These are phyloP conservation scores for Pipra filicauda DNA, from an alignment of 2,113 vertebrate genomes.

Conservation along the genomic window DNA sequence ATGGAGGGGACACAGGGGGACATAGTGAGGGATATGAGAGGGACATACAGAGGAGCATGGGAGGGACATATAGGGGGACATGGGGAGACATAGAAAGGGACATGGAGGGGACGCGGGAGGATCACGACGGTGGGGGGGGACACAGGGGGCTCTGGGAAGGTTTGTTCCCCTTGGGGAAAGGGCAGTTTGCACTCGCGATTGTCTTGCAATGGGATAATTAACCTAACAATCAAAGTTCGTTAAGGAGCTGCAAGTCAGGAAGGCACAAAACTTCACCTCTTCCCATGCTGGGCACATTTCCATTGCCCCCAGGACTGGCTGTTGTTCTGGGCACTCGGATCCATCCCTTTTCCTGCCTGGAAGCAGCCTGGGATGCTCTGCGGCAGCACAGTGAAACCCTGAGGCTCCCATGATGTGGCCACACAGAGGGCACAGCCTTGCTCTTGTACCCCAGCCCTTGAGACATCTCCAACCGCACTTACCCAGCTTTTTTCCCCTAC, in stretches of 20 bases:
- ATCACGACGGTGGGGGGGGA: too few relatives aligned
- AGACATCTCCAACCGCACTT: rapidly evolving
- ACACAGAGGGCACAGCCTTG: not conserved
- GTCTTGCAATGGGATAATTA: not conserved
- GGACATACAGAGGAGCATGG: not conserved
- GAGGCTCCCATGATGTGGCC: not conserved
- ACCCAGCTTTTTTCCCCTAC: too few relatives aligned
- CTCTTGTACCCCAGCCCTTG: rapidly evolving
- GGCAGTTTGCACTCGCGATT: rapidly evolving
- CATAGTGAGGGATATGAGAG: rapidly evolving
- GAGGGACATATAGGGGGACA: not conserved
- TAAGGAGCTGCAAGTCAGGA: not conserved
- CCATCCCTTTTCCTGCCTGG: not conserved
- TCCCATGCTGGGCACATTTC: rapidly evolving
- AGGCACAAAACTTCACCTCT: not conserved
- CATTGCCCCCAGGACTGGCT: not conserved
- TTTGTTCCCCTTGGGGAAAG: not conserved
- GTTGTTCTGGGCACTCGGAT: rapidly evolving
- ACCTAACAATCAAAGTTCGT: not conserved
- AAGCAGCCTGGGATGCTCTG: not conserved
- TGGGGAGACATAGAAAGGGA: not conserved
- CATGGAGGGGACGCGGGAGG: not conserved
- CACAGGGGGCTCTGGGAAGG: too few relatives aligned
- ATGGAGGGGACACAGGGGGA: not conserved
- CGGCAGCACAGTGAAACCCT: not conserved